Percentiles rank a stretch among this genome's conserved stretches.
phyloP scores from a whole-genome alignment of 2,113 vertebrate species.

The Grammomys surdaster region DNA sequence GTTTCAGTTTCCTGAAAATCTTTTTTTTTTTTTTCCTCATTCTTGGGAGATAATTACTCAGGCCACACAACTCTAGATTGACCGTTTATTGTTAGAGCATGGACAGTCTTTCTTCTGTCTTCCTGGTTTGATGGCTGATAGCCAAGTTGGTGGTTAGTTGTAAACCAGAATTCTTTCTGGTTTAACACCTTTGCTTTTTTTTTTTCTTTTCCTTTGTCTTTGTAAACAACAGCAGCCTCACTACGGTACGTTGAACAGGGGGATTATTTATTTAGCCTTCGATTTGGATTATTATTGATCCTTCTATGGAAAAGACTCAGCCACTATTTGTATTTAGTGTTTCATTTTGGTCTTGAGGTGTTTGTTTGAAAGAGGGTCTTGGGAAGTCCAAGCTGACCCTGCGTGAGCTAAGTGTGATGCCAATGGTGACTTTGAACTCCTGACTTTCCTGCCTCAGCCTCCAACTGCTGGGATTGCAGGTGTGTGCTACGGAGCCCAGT shows the following conservation, averaged over 20 bases:
- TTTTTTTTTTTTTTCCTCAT: conserved; percentile 32
- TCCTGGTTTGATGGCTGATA: conserved; percentile 16
- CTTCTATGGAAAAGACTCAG: conserved; percentile 33
- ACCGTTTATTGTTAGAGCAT: not conserved
- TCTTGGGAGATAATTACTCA: conserved; percentile 52
- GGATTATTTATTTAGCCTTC: not conserved
- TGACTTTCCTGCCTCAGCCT: not conserved
- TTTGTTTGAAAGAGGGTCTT: not conserved
- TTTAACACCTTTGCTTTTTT: conserved; percentile 22
- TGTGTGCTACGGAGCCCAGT: not conserved
- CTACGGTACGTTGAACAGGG: not conserved
- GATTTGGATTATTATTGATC: not conserved
- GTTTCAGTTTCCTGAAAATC: conserved; percentile 38
- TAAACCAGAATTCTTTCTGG: conserved; percentile 18
- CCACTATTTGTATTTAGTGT: not conserved
- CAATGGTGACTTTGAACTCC: not conserved
- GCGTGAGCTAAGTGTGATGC: not conserved
- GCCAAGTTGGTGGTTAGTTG: not conserved
- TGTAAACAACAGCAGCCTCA: not conserved
- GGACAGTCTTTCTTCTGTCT: conserved; percentile 35
- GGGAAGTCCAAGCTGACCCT: not conserved
- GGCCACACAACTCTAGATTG: conserved; percentile 9
- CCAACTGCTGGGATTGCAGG: not conserved
- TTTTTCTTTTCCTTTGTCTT: not conserved
- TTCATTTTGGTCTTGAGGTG: not conserved